Evolutionary conservation across 2,797 vertebrate genomes (phyloP).

Genomic region (Sparidentex hasta): DNA sequence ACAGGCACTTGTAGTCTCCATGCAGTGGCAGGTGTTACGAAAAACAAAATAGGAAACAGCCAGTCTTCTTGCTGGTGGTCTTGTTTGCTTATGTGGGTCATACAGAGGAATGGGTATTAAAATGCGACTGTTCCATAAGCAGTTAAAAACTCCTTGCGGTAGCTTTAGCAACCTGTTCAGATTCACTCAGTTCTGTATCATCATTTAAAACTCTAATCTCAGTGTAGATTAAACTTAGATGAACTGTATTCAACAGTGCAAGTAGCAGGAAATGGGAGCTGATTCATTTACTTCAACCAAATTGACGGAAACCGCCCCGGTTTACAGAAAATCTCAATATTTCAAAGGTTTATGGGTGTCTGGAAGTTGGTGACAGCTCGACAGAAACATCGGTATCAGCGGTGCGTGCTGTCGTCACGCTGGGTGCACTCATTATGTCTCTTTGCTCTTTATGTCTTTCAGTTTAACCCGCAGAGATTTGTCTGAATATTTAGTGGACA

Average conservation of each 20-base stretch:
- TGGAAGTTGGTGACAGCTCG: slow-evolving; percentile 63
- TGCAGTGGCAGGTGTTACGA: too few relatives aligned
- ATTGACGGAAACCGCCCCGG: slow-evolving; percentile 40
- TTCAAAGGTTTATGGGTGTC: slow-evolving; percentile 39
- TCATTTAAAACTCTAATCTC: slow-evolving; percentile 5
- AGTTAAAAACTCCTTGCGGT: too few relatives aligned
- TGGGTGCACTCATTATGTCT: slow-evolving; percentile 68
- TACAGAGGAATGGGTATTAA: too few relatives aligned
- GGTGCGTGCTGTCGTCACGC: slow-evolving; percentile 25
- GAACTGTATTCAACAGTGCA: slow-evolving; percentile 34
- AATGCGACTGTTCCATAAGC: too few relatives aligned
- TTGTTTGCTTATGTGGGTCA: too few relatives aligned
- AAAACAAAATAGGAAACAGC: too few relatives aligned
- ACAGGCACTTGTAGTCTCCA: too few relatives aligned
- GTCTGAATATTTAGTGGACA: slow-evolving; percentile 44
- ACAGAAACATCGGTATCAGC: slow-evolving; percentile 60
- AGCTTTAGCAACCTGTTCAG: neutral
- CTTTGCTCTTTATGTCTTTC: slow-evolving; percentile 49
- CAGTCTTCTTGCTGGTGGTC: too few relatives aligned
- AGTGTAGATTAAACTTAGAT: slow-evolving; percentile 39
- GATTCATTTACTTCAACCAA: slow-evolving; percentile 46
- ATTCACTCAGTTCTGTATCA: slow-evolving; percentile 17
- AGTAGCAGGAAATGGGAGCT: neutral
- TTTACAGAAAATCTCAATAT: slow-evolving; percentile 32
- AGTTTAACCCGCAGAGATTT: slow-evolving; percentile 45